Evolutionary conservation across 1,140 invertebrate genomes (phyloP).

Genomic region (Ptiloglossa arizonensis): DNA sequence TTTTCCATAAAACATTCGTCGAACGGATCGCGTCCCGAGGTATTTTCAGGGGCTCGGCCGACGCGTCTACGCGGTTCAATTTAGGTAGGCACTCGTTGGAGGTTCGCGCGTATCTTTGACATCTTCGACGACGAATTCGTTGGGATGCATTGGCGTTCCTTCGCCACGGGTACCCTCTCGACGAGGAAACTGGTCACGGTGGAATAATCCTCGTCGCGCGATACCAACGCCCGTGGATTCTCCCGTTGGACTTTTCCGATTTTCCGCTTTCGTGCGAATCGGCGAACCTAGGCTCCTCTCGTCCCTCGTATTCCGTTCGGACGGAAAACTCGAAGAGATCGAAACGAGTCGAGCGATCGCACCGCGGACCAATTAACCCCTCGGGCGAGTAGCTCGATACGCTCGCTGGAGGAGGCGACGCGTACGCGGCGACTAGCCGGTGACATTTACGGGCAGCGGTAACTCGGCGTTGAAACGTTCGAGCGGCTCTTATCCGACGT

Average conservation of each 20-base stretch:
- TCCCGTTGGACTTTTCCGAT: too few relatives aligned
- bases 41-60: slow-evolving; percentile 2
- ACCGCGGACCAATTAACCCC: too few relatives aligned
- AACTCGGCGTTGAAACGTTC: too few relatives aligned
- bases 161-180: slow-evolving; percentile 16
- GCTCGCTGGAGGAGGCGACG: too few relatives aligned
- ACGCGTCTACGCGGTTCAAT: slow-evolving; percentile 43
- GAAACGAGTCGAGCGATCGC: not conserved
- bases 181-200: slow-evolving; percentile 45
- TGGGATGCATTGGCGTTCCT: slow-evolving; percentile 65
- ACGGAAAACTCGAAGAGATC: too few relatives aligned
- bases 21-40: slow-evolving; percentile 5
- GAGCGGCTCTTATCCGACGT: too few relatives aligned
- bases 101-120: slow-evolving; percentile 60
- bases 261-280: too few relatives aligned
- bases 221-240: slow-evolving; percentile 38
- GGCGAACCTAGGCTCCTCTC: too few relatives aligned
- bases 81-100: slow-evolving; percentile 1
- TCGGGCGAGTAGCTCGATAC: not conserved
- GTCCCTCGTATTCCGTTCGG: too few relatives aligned
- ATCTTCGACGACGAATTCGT: slow-evolving; percentile 62
- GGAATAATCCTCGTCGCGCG: slow-evolving; percentile 41
- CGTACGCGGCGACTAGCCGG: too few relatives aligned
- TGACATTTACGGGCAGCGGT: too few relatives aligned
- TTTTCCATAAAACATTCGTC: slow-evolving; percentile 38